Conservation (phyloP, 2,888 invertebrate genomes). For the Petrolisthes manimaculis region DNA sequence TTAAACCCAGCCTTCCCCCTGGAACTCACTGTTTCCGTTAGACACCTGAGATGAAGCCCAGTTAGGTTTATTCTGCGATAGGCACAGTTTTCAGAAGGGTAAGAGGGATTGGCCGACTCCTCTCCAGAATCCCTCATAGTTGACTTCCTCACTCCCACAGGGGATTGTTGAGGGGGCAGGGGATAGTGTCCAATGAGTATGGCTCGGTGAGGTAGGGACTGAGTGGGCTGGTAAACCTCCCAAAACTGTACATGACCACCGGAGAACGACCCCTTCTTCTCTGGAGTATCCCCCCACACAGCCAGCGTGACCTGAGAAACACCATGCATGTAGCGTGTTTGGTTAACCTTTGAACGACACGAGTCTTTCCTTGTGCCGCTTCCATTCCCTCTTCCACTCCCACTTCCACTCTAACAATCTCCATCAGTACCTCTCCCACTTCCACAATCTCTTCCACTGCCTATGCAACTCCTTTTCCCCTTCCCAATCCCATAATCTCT, state of each 20-base stretch:
- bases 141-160: background rate
- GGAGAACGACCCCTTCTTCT: background rate
- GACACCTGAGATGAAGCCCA: conserved; percentile 3
- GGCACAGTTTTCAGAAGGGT: background rate
- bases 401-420: no score
- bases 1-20: background rate
- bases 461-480: no score
- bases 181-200: background rate
- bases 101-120: background rate
- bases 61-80: conserved; percentile 7
- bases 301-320: conserved; percentile 9
- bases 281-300: background rate
- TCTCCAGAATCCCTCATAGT: background rate
- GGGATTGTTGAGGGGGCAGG: background rate
- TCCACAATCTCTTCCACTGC: no score
- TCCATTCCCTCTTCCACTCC: no score
- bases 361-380: no score
- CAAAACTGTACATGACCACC: background rate
- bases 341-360: no score
- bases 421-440: no score
- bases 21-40: conserved; percentile 11
- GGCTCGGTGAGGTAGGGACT: conserved; percentile 1
- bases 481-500: no score
- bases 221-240: conserved; percentile 13
- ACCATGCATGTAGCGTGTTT: background rate